These are phyloP conservation scores for Apis cerana DNA, from an alignment of 1,140 invertebrate genomes.

Conservation along the genomic window DNA sequence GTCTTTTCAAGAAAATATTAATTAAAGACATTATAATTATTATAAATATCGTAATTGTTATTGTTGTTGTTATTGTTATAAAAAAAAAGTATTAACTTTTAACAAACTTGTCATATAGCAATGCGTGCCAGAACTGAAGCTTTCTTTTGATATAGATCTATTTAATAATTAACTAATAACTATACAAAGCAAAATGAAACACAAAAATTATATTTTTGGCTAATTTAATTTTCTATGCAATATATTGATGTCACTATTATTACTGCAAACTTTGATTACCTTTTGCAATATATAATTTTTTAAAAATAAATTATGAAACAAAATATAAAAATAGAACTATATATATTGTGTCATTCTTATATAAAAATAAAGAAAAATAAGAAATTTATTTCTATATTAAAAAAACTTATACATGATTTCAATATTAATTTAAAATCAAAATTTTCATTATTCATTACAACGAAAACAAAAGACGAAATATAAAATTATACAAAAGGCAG, in stretches of 20 bases:
- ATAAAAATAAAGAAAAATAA: neutral
- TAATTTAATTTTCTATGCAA: slow-evolving; percentile 42
- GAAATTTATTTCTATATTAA: neutral
- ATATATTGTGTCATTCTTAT: neutral
- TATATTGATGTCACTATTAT: slow-evolving; percentile 33
- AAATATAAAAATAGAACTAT: slow-evolving; percentile 6
- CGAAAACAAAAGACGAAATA: slow-evolving; percentile 29
- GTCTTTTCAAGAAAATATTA: slow-evolving; percentile 50
- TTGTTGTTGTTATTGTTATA: slow-evolving; percentile 65
- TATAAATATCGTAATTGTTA: slow-evolving; percentile 57
- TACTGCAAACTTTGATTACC: slow-evolving; percentile 15
- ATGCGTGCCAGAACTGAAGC: slow-evolving; percentile 45
- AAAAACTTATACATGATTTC: neutral
- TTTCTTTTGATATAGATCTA: slow-evolving; percentile 51
- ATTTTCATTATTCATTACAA: slow-evolving; percentile 9
- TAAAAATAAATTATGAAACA: neutral
- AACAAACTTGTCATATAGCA: slow-evolving; percentile 44
- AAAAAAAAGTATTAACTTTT: slow-evolving; percentile 57
- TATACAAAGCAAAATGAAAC: slow-evolving; percentile 32
- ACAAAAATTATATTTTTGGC: slow-evolving; percentile 49
- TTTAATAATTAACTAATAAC: slow-evolving; percentile 44
- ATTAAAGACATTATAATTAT: slow-evolving; percentile 56
- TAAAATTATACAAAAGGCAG: slow-evolving; percentile 7
- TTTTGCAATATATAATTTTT: slow-evolving; percentile 23
- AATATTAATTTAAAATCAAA: neutral